These are phyloP conservation scores for Odontophorus gujanensis DNA, from an alignment of 2,113 vertebrate species.

Conservation along the genomic window DNA sequence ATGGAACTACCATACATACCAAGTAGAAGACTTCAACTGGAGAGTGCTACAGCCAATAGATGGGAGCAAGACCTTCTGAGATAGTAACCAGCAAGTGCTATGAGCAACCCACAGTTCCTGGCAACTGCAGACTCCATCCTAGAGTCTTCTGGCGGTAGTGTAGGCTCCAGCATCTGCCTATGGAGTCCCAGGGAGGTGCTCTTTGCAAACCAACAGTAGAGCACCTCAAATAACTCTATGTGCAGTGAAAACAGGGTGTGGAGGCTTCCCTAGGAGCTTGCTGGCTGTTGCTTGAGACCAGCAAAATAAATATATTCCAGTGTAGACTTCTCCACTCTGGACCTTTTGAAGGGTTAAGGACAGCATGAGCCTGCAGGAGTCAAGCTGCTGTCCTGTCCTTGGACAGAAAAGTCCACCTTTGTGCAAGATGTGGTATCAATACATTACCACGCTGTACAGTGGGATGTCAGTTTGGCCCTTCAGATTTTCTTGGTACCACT, in stretches of 20 bases:
- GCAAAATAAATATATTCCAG: background rate
- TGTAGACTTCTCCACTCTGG: rapidly evolving
- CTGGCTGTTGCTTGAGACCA: background rate
- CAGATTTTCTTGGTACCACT: background rate
- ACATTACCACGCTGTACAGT: background rate
- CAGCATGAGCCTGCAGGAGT: background rate
- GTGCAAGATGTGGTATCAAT: rapidly evolving
- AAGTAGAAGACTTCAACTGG: background rate
- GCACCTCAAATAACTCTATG: rapidly evolving
- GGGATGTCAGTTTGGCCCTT: background rate
- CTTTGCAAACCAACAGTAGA: background rate
- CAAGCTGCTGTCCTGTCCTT: rapidly evolving
- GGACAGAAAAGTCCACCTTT: rapidly evolving
- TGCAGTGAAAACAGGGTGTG: too few species aligned
- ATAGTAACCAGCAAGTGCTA: too few species aligned
- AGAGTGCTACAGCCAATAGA: background rate
- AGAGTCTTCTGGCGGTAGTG: too few species aligned
- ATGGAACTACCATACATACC: rapidly evolving
- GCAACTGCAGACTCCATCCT: background rate
- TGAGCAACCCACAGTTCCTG: rapidly evolving
- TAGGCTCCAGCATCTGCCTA: rapidly evolving
- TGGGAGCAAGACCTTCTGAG: rapidly evolving
- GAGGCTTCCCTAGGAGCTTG: background rate
- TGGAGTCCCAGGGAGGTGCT: background rate
- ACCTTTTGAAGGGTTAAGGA: background rate